Conservation (phyloP, 2,797 vertebrate genomes). For the Bufotes viridis region DNA sequence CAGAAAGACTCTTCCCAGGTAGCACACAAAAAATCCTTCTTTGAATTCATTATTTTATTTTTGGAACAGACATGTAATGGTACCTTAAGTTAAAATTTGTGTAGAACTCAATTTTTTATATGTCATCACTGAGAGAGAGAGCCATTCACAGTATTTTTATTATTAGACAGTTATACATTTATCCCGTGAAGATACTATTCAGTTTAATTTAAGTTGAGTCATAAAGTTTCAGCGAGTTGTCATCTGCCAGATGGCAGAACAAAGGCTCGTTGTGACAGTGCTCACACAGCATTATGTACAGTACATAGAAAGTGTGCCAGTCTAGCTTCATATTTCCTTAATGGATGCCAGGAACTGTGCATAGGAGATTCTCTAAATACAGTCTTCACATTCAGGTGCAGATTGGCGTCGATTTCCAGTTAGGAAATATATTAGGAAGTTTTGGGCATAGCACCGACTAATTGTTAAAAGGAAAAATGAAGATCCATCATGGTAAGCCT, state of each 20-base stretch:
- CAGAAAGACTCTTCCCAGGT: background rate
- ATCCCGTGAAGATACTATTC: conserved; percentile 61
- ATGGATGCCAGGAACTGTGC: conserved; percentile 6
- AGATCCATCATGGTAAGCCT: background rate
- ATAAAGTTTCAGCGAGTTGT: conserved; percentile 63
- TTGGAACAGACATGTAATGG: background rate
- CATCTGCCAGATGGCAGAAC: conserved; percentile 64
- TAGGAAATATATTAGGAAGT: background rate
- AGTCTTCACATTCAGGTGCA: background rate
- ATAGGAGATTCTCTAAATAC: background rate
- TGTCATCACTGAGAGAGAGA: conserved; percentile 50
- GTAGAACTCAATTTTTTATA: conserved; percentile 53
- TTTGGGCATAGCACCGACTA: background rate
- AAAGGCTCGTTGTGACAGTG: conserved; percentile 59
- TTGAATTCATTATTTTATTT: background rate
- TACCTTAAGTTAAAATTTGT: background rate
- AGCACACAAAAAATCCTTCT: background rate
- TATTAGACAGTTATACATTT: conserved; percentile 57
- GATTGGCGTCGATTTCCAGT: background rate
- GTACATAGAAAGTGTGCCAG: conserved; percentile 30
- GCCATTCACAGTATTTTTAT: conserved; percentile 47
- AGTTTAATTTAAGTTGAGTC: conserved; percentile 65
- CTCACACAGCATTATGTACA: conserved; percentile 48
- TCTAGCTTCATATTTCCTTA: conserved; percentile 33
- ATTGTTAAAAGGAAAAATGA: conserved; percentile 26